These are phyloP conservation scores for Neodiprion lecontei DNA, from an alignment of 1,140 invertebrate species.

Conservation along the genomic window DNA sequence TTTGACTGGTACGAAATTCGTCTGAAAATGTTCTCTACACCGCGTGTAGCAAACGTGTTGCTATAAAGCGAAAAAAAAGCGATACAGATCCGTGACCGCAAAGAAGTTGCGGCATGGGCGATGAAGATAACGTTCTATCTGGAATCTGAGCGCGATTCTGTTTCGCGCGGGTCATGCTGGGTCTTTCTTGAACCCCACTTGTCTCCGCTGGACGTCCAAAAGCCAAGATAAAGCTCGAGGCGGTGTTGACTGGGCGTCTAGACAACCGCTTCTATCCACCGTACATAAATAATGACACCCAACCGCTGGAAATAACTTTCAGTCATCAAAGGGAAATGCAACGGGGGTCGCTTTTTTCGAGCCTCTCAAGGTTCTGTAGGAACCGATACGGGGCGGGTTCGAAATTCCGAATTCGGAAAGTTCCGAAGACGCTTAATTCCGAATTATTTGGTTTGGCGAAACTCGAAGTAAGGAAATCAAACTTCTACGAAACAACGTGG, in stretches of 20 bases:
- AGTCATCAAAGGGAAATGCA: background rate
- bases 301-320: background rate
- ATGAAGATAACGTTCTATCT: background rate
- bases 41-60: background rate
- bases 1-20: too few relatives aligned
- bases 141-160: background rate
- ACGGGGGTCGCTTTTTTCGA: background rate
- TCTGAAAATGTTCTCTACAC: too few relatives aligned
- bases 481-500: too few relatives aligned
- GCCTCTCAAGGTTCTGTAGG: too few relatives aligned
- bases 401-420: too few relatives aligned
- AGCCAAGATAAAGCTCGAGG: background rate
- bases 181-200: background rate
- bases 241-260: slow-evolving; percentile 4
- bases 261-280: background rate
- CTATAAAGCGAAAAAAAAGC: background rate
- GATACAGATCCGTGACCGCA: background rate
- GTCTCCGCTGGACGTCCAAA: background rate
- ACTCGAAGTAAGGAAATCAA: too few relatives aligned
- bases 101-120: background rate
- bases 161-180: background rate
- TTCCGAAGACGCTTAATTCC: too few relatives aligned
- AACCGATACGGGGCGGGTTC: too few relatives aligned
- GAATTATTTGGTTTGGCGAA: too few relatives aligned
- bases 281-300: background rate